Conservation (phyloP, 2,113 vertebrate species). For the Thunnus thynnus region DNA sequence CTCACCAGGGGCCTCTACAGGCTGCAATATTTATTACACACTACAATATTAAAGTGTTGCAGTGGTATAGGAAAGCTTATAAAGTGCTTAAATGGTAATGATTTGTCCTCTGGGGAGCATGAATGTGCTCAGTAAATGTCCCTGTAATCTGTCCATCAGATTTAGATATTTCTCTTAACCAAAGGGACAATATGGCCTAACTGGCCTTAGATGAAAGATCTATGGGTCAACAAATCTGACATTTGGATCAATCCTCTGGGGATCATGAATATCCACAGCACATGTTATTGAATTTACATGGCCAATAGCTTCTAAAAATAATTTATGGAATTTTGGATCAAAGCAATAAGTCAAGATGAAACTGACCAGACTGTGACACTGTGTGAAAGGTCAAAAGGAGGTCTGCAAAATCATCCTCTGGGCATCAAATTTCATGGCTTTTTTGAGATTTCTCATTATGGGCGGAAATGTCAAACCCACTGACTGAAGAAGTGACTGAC, state of each 20-base stretch:
- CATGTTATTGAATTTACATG: neutral
- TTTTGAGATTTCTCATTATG: no score
- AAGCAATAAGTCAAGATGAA: neutral
- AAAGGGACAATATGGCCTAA: no score
- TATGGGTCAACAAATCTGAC: neutral
- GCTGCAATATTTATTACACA: neutral
- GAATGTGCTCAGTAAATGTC: neutral
- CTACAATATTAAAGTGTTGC: neutral
- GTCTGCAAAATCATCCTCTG: no score
- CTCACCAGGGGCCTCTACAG: slow-evolving; percentile 33
- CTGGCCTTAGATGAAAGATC: neutral
- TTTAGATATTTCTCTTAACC: neutral
- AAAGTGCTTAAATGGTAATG: neutral
- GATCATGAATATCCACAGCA: neutral
- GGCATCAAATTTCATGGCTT: no score
- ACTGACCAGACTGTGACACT: no score
- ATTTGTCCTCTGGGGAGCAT: neutral
- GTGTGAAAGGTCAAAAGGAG: no score
- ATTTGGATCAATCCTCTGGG: neutral
- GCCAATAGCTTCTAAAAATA: neutral
- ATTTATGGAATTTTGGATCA: neutral
- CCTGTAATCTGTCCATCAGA: neutral
- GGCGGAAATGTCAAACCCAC: no score
- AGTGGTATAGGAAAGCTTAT: no score
- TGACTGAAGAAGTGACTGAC: no score